Conservation (phyloP, 2,888 invertebrate species). For the Fissipunctia ypsillon region DNA sequence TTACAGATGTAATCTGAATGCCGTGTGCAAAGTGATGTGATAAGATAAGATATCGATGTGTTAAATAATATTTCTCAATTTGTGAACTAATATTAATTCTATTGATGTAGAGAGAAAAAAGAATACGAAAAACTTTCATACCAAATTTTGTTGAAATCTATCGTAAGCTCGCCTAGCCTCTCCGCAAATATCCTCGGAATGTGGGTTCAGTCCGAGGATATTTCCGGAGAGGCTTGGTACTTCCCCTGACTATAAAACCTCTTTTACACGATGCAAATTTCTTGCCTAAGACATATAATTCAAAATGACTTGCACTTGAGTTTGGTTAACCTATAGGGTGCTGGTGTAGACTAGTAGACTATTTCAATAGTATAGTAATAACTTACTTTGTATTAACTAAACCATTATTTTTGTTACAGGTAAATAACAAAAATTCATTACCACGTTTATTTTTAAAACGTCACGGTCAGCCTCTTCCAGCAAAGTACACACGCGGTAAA, state of each 20-base stretch:
- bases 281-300: background rate
- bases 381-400: background rate
- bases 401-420: conserved; percentile 62
- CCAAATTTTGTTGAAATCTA: background rate
- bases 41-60: background rate
- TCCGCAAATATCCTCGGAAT: background rate
- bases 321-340: background rate
- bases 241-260: background rate
- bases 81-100: background rate
- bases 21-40: conserved; percentile 9
- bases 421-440: conserved; percentile 53
- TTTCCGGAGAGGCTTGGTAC: background rate
- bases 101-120: background rate
- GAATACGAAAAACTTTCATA: background rate
- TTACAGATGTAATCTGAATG: conserved; percentile 4
- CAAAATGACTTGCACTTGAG: too few relatives aligned
- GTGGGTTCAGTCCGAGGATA: too few relatives aligned
- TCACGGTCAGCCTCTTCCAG: background rate
- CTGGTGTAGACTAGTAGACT: background rate
- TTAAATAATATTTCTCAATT: conserved; percentile 1
- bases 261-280: background rate
- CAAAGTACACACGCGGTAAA: conserved; percentile 11
- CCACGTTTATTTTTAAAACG: conserved; percentile 14
- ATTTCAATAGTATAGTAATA: background rate
- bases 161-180: background rate